Evolutionary conservation across 2,888 invertebrate species (phyloP), one percentile per base, ranked within the genome.

Genomic region (Cremastinae sp.): DNA sequence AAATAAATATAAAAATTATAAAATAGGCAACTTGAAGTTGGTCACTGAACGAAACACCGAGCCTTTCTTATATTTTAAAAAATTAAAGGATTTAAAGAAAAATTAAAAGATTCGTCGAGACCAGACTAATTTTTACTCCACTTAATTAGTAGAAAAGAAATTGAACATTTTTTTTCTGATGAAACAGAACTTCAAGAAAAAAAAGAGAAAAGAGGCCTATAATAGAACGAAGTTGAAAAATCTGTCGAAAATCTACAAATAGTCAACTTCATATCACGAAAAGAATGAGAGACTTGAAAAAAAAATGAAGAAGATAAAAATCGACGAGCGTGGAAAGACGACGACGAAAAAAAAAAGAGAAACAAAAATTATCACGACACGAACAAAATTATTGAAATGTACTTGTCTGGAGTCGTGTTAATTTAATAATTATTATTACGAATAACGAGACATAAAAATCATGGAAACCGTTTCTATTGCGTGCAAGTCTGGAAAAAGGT

Each of bases 381-480:
- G 35, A 70, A 28, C 35, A 20, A 70, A 49, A 53, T 51, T 18
- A 37, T 37, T 62, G 37, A 64, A 64, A 69, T 58, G 74, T 74
- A 68, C 35, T 68, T 39, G 51, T 55, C 62, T 39, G 39, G 18
- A 35, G 62, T 28, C 18, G 68, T 62, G 49, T 68, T 74, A 62
- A 74, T 51, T 62, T n/a, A n/a, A 56, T 39, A n/a, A 56, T 37
- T 56, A 39, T 39, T 39, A 58, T 74, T 68, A 68, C 51, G 20
- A 53, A 56, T 7, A 10, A 62, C 68, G 55, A 39, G 47, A 35
- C 49, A 74, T 58, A 43, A 64, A 74, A 64, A 56, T 58, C 62
- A 64, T 68, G 73, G 20, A 35, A 43, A 56, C 71, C 49, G 68
- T 75, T 75, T 75, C 61, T 71, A 71, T 72, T 71, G 66, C 56